Evolutionary conservation across 1,140 invertebrate genomes (phyloP).

Genomic region (Trichoplusia ni): DNA sequence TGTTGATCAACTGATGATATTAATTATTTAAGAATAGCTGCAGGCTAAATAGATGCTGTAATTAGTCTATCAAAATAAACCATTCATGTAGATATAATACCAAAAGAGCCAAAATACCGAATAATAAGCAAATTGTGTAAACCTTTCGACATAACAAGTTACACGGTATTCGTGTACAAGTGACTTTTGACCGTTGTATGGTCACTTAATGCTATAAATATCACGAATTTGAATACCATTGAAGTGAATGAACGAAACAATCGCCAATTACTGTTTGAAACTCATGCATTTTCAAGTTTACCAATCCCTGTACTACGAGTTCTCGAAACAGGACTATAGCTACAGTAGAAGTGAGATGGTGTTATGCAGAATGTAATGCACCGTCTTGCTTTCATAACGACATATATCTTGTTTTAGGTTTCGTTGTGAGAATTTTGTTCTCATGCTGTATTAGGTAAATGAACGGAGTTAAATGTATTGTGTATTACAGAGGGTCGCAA

Average conservation of each 20-base stretch:
- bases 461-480: constrained; percentile 31
- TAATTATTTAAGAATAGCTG: no score
- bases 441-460: constrained; percentile 53
- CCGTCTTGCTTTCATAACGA: no score
- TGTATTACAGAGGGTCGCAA: constrained; percentile 36
- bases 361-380: no score
- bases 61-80: no score
- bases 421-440: no score
- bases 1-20: no score
- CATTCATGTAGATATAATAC: neutral
- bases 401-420: no score
- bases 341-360: no score
- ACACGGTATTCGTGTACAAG: neutral
- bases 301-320: no score
- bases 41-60: no score
- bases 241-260: constrained; percentile 42
- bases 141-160: constrained; percentile 12
- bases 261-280: constrained; percentile 49
- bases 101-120: neutral
- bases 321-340: no score
- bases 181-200: constrained; percentile 31
- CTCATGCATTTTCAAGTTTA: constrained; percentile 43
- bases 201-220: constrained; percentile 37
- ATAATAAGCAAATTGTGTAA: constrained; percentile 6
- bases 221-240: constrained; percentile 45